phyloP scores from a whole-genome alignment of 2,888 invertebrate genomes.

The Spisula subtruncata region DNA sequence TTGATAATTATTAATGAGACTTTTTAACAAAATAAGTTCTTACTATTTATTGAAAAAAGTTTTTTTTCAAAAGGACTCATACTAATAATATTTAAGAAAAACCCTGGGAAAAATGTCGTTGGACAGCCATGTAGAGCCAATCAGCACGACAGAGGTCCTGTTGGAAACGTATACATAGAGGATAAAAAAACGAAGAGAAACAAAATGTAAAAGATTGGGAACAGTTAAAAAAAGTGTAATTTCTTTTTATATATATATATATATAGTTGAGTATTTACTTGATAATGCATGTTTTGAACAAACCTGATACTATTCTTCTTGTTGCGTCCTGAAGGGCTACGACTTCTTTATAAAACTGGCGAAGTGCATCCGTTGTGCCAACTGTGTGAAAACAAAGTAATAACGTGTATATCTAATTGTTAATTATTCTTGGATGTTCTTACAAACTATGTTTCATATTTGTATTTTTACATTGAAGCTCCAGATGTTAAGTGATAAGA shows the following conservation, averaged over 20 bases:
- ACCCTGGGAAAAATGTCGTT: not conserved
- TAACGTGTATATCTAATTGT: too few species aligned
- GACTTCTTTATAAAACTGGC: conserved; percentile 18
- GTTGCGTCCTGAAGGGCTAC: conserved; percentile 6
- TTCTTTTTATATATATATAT: too few species aligned
- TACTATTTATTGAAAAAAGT: not conserved
- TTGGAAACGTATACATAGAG: not conserved
- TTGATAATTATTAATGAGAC: too few species aligned
- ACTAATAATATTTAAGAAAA: not conserved
- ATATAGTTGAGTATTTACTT: too few species aligned
- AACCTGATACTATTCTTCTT: not conserved
- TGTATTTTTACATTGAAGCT: not conserved
- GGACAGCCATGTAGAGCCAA: conserved; percentile 16
- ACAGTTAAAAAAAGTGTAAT: conserved; percentile 19
- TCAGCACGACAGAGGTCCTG: not conserved
- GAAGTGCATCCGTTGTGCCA: conserved; percentile 21
- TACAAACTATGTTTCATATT: not conserved
- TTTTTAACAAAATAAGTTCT: too few species aligned
- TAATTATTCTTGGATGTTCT: too few species aligned
- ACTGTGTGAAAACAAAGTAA: not conserved
- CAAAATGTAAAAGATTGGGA: not conserved
- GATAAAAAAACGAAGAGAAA: not conserved
- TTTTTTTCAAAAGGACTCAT: too few species aligned
- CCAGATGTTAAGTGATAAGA: not conserved
- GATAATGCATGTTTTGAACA: too few species aligned